phyloP scores from a whole-genome alignment of 92 coral and sea anemone species.

The Isaurus tuberculatus region DNA sequence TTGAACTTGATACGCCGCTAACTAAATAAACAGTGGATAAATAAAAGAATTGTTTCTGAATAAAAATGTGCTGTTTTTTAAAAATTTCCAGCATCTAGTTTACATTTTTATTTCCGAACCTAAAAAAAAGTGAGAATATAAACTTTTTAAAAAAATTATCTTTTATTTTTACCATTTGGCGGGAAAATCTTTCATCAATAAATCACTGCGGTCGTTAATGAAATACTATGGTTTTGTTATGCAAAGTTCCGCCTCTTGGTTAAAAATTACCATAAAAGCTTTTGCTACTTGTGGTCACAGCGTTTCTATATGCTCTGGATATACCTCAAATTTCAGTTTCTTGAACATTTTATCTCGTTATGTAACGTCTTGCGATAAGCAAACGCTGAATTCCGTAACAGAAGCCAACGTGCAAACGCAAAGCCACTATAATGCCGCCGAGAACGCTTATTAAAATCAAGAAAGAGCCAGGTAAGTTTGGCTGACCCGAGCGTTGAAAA shows the following conservation, averaged over 20 bases:
- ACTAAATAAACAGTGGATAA: no score
- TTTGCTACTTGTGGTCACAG: constrained; percentile 27
- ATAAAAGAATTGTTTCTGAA: no score
- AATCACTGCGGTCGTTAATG: neutral
- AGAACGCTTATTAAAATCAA: constrained; percentile 69
- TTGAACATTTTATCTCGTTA: neutral
- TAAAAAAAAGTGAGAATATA: no score
- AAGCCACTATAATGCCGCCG: constrained; percentile 66
- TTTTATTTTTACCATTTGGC: constrained; percentile 8
- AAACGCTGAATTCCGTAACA: neutral
- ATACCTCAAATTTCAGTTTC: constrained; percentile 42
- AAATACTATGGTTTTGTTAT: constrained; percentile 35
- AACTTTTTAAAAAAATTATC: no score
- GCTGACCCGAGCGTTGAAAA: constrained; percentile 49
- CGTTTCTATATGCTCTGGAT: constrained; percentile 98
- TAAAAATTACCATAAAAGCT: constrained; percentile 47
- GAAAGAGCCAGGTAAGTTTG: constrained; percentile 66
- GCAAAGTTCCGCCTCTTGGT: constrained; percentile 40
- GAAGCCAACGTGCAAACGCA: neutral
- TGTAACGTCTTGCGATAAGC: constrained; percentile 11
- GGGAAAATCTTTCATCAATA: constrained; percentile 42
- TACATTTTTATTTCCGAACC: no score
- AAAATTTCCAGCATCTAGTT: no score
- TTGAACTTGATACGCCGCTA: no score
- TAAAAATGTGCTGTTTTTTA: no score